These are phyloP conservation scores for Drosophila neonasuta DNA, from an alignment of 2,888 invertebrate genomes.

Conservation along the genomic window DNA sequence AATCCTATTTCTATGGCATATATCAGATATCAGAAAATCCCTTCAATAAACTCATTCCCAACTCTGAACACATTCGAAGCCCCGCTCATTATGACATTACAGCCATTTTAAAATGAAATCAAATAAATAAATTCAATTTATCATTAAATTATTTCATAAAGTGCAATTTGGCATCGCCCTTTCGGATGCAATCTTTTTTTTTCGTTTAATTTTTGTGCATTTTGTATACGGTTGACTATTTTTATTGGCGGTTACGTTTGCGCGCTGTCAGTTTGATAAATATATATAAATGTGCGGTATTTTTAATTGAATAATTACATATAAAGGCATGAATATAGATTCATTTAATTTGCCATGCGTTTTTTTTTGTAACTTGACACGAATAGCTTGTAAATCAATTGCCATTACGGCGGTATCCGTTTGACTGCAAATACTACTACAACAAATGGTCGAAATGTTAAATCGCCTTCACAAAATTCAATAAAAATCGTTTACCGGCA, in stretches of 20 bases:
- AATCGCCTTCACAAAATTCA: constrained; percentile 51
- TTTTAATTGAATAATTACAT: constrained; percentile 71
- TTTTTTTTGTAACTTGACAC: constrained; percentile 25
- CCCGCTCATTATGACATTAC: constrained; percentile 31
- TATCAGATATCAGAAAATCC: constrained; percentile 12
- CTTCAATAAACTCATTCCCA: constrained; percentile 2
- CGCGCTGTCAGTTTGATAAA: constrained; percentile 35
- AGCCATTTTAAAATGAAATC: constrained; percentile 42
- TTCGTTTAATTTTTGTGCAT: neutral
- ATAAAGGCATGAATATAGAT: constrained; percentile 8
- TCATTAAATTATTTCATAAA: constrained; percentile 39
- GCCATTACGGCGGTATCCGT: constrained; percentile 50
- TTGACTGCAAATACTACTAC: constrained; percentile 30
- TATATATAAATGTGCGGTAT: constrained; percentile 50
- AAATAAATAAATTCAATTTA: constrained; percentile 58
- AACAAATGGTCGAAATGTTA: constrained; percentile 47
- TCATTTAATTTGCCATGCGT: constrained; percentile 32
- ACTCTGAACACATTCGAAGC: too few species aligned
- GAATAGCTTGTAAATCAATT: constrained; percentile 63
- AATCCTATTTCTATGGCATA: constrained; percentile 10
- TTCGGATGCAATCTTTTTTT: constrained; percentile 13
- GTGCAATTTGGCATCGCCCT: constrained; percentile 40
- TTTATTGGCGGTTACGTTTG: constrained; percentile 70
- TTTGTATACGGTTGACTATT: constrained; percentile 51
- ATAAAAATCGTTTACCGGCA: constrained; percentile 45